phyloP scores from a whole-genome alignment of 1,140 invertebrate species.

The Zaprionus kolodkinae region DNA sequence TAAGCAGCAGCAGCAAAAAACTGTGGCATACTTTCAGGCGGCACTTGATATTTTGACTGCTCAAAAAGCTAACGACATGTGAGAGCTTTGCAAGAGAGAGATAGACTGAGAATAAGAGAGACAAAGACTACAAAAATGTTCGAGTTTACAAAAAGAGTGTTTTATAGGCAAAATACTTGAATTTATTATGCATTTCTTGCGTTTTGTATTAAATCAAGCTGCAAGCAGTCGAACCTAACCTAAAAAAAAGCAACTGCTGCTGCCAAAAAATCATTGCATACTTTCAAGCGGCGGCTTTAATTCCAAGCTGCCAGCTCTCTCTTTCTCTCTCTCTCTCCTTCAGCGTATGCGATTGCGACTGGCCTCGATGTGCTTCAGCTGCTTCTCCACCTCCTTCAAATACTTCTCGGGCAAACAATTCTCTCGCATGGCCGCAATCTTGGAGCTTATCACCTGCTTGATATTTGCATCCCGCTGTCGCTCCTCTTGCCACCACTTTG shows the following conservation, averaged over 20 bases:
- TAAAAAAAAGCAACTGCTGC: background rate
- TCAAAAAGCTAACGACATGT: constrained; percentile 1
- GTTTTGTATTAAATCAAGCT: background rate
- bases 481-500: constrained; percentile 86
- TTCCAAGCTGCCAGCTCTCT: no score
- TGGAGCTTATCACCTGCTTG: constrained; percentile 86
- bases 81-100: background rate
- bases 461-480: constrained; percentile 86
- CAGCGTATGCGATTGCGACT: constrained; percentile 63
- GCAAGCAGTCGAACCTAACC: background rate
- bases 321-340: background rate
- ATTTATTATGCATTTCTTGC: constrained; percentile 2
- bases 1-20: constrained; percentile 48
- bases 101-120: background rate
- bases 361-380: constrained; percentile 72
- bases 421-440: constrained; percentile 86
- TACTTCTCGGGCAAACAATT: constrained; percentile 84
- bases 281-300: constrained; percentile 25
- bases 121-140: background rate
- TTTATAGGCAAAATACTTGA: background rate
- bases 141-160: no score
- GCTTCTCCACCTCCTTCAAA: constrained; percentile 84
- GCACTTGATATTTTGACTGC: constrained; percentile 18
- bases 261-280: constrained; percentile 32
- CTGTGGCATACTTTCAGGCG: constrained; percentile 67